These are phyloP conservation scores for Apistogramma diplotaenia DNA, from an alignment of 2,113 vertebrate species.

Conservation along the genomic window DNA sequence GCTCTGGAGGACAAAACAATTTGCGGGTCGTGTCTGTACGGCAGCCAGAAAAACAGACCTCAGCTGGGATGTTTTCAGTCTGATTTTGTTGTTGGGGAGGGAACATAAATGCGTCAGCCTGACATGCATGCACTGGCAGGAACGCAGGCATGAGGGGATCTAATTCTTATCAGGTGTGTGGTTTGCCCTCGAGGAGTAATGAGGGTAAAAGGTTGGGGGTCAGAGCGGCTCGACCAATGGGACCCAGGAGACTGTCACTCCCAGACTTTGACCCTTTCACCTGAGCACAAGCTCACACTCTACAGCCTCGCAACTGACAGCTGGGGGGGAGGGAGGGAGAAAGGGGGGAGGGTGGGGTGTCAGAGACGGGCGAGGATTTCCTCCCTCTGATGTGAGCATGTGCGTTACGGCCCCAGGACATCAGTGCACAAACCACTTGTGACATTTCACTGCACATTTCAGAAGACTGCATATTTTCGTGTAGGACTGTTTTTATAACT, in stretches of 20 bases:
- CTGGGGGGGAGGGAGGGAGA: background rate
- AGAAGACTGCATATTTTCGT: slow-evolving; percentile 43
- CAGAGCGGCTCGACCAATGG: slow-evolving; percentile 33
- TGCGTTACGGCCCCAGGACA: slow-evolving; percentile 10
- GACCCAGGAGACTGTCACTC: slow-evolving; percentile 51
- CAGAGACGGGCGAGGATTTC: slow-evolving; percentile 4
- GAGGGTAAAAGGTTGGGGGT: slow-evolving; percentile 50
- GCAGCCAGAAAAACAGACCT: slow-evolving; percentile 3
- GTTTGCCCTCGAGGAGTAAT: slow-evolving; percentile 47
- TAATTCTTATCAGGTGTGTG: slow-evolving; percentile 66
- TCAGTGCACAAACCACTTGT: slow-evolving; percentile 26
- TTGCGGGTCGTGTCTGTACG: slow-evolving; percentile 37
- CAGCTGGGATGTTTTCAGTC: slow-evolving; percentile 46
- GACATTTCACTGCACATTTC: slow-evolving; percentile 56
- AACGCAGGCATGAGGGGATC: slow-evolving; percentile 17
- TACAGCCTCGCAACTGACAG: slow-evolving; percentile 46
- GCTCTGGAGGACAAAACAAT: slow-evolving; percentile 37
- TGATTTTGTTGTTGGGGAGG: slow-evolving; percentile 15
- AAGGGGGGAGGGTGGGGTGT: background rate
- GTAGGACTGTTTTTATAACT: slow-evolving; percentile 75
- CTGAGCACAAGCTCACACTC: slow-evolving; percentile 51
- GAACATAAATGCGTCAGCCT: slow-evolving; percentile 20
- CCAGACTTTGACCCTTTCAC: slow-evolving; percentile 57
- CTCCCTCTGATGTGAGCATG: background rate
- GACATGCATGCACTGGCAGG: slow-evolving; percentile 29